A percentile compares a stretch with the other conserved stretches of the same genome.
phyloP scores from a whole-genome alignment of 2,888 invertebrate genomes.

The Napeogenes inachia region DNA sequence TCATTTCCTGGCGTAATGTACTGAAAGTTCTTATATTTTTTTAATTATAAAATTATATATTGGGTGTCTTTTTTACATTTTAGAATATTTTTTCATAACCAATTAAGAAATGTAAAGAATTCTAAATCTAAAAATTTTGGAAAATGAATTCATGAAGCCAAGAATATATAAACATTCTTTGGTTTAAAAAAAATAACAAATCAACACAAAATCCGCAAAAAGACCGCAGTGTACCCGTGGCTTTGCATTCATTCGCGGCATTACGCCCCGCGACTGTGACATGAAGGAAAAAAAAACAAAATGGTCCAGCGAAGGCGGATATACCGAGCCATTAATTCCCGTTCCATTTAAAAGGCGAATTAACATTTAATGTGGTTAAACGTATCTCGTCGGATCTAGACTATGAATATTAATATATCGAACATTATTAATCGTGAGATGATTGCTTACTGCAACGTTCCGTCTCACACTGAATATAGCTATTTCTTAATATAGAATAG shows the following conservation, averaged over 20 bases:
- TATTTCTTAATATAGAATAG: too few relatives aligned
- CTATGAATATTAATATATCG: conserved; percentile 46
- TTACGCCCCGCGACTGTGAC: conserved; percentile 27
- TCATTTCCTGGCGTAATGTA: conserved; percentile 15
- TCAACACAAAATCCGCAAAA: conserved; percentile 29
- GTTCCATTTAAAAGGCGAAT: conserved; percentile 41
- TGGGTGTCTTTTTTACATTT: too few relatives aligned
- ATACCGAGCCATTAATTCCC: conserved; percentile 40
- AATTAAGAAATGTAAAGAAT: too few relatives aligned
- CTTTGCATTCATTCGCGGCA: conserved; percentile 28
- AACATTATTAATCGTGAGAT: conserved; percentile 30
- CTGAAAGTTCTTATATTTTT: conserved; percentile 2
- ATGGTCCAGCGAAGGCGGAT: conserved; percentile 33
- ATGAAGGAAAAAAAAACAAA: conserved; percentile 33
- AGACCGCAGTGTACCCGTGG: conserved; percentile 22
- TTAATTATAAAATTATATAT: too few relatives aligned
- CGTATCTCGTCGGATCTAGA: conserved; percentile 34
- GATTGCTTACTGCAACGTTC: too few relatives aligned
- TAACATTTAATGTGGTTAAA: conserved; percentile 42
- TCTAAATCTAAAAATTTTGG: too few relatives aligned
- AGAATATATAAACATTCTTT: conserved; percentile 2
- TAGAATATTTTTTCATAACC: too few relatives aligned
- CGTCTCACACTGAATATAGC: too few relatives aligned
- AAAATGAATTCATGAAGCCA: background rate
- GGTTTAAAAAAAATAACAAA: conserved; percentile 20